A percentile compares a stretch with the other conserved stretches of the same genome.
Conservation (phyloP, 2,888 invertebrate species). For the Plutella xylostella region DNA sequence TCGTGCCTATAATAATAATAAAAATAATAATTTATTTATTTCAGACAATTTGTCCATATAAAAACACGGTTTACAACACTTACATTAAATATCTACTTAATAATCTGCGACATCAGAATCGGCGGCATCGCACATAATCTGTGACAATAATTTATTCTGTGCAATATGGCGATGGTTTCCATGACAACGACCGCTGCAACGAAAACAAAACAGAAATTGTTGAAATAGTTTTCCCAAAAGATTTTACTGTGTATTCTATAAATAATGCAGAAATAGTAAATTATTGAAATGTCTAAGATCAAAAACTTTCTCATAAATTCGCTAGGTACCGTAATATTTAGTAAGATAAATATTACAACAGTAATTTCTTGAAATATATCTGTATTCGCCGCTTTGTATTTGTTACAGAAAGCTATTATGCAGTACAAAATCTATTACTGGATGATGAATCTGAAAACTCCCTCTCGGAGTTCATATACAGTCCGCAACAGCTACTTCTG, state of each 20-base stretch:
- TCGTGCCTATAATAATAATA: too few relatives aligned
- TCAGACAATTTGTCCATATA: too few relatives aligned
- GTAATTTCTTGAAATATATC: too few relatives aligned
- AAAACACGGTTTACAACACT: too few relatives aligned
- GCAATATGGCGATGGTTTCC: neutral
- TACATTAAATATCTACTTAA: too few relatives aligned
- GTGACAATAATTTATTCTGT: too few relatives aligned
- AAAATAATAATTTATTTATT: too few relatives aligned
- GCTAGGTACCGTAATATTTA: neutral
- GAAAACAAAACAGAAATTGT: neutral
- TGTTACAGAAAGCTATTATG: slow-evolving; percentile 45
- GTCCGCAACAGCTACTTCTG: slow-evolving; percentile 41
- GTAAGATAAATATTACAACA: neutral
- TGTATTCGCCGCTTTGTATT: too few relatives aligned
- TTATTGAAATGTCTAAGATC: neutral
- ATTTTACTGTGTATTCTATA: too few relatives aligned
- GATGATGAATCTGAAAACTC: slow-evolving; percentile 35
- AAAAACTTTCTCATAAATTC: neutral
- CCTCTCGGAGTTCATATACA: slow-evolving; percentile 48
- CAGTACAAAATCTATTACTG: slow-evolving; percentile 26
- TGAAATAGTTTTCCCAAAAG: neutral
- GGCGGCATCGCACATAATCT: too few relatives aligned
- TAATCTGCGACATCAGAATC: too few relatives aligned
- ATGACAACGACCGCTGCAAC: neutral
- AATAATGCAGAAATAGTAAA: too few relatives aligned